phyloP scores from a whole-genome alignment of 2,113 vertebrate species.

The Hemichromis elongatus region DNA sequence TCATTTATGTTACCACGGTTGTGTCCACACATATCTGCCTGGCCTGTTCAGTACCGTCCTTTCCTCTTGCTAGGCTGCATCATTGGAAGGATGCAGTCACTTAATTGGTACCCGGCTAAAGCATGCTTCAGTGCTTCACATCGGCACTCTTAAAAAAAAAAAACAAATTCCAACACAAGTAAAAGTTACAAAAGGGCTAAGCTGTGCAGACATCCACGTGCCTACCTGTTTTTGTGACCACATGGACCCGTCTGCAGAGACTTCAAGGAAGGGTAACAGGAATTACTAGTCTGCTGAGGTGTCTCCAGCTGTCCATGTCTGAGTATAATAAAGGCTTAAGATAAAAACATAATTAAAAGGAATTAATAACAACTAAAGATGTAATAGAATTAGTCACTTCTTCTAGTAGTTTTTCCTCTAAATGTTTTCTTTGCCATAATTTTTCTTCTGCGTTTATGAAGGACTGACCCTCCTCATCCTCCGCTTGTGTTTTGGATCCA shows the following conservation, averaged over 20 bases:
- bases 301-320: neutral
- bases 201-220: neutral
- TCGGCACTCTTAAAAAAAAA: neutral
- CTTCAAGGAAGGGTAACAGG: neutral
- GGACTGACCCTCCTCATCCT: neutral
- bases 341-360: neutral
- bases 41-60: neutral
- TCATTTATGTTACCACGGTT: neutral
- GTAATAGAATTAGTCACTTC: neutral
- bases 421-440: neutral
- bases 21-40: neutral
- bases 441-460: neutral
- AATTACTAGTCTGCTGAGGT: neutral
- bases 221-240: neutral
- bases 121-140: neutral
- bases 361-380: neutral
- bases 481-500: neutral
- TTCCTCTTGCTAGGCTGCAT: neutral
- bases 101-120: neutral
- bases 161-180: neutral
- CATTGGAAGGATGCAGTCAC: neutral
- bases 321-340: neutral
- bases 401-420: neutral
- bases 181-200: neutral
- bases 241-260: neutral